A percentile compares a stretch with the other conserved stretches of the same genome.
Conservation (phyloP, 1,140 invertebrate species). For the Dinoponera quadriceps region DNA sequence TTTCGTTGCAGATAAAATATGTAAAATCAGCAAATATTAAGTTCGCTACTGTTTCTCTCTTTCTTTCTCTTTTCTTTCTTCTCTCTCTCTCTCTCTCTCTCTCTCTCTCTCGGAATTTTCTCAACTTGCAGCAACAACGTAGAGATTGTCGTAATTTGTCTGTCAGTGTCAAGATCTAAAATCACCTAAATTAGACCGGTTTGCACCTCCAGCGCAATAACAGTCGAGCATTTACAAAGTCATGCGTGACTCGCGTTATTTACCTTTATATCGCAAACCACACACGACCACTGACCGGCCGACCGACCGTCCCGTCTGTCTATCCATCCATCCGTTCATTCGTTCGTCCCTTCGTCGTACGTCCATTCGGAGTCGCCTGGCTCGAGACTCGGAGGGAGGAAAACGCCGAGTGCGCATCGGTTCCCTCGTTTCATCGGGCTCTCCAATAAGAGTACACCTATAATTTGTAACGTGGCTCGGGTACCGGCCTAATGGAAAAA, state of each 20-base stretch:
- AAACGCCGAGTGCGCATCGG: conserved; percentile 68
- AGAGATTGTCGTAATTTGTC: too few relatives aligned
- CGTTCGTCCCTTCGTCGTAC: conserved; percentile 35
- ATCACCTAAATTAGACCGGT: not conserved
- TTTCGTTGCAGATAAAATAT: too few relatives aligned
- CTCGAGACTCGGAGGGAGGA: conserved; percentile 48
- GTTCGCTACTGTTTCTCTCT: too few relatives aligned
- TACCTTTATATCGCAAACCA: not conserved
- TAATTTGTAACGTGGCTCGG: conserved; percentile 80
- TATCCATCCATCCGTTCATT: conserved; percentile 16
- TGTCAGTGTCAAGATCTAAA: conserved; percentile 3
- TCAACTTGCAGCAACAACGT: too few relatives aligned
- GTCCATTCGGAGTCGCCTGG: conserved; percentile 29
- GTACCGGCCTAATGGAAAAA: conserved; percentile 81
- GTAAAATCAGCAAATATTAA: too few relatives aligned
- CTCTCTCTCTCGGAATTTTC: too few relatives aligned
- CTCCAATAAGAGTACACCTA: conserved; percentile 80
- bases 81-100: too few relatives aligned
- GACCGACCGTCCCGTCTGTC: not conserved
- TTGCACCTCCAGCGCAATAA: conserved; percentile 2
- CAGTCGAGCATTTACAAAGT: conserved; percentile 33
- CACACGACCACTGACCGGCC: conserved; percentile 20
- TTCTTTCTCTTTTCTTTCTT: too few relatives aligned
- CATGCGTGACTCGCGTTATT: conserved; percentile 16
- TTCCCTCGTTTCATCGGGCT: conserved; percentile 72